Evolutionary conservation across 2,888 invertebrate species (phyloP).

Genomic region (Scaptomyza cyrtandrae): DNA sequence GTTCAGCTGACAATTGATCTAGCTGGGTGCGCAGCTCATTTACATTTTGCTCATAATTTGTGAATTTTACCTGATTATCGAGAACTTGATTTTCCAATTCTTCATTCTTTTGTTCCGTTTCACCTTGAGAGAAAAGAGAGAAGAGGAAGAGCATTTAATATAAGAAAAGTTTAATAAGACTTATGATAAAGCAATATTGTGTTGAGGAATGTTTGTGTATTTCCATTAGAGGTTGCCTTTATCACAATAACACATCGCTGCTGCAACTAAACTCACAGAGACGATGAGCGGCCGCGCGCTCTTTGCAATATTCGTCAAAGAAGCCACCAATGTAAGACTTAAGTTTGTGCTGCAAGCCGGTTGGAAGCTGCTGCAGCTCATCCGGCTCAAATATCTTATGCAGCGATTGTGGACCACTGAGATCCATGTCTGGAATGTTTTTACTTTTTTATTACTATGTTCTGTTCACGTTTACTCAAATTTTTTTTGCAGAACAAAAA

Average conservation of each 20-base stretch:
- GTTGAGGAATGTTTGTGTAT: background rate
- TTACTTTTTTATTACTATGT: slow-evolving; percentile 8
- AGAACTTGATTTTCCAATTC: slow-evolving; percentile 88
- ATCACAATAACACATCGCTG: background rate
- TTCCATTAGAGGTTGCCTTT: background rate
- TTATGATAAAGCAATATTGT: background rate
- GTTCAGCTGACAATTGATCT: slow-evolving; percentile 87
- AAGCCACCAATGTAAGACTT: slow-evolving; percentile 87
- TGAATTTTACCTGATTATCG: slow-evolving; percentile 87
- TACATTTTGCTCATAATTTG: slow-evolving; percentile 87
- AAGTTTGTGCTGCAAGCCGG: slow-evolving; percentile 87
- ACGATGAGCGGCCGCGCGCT: slow-evolving; percentile 88
- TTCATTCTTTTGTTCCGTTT: slow-evolving; percentile 80
- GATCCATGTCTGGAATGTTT: slow-evolving; percentile 76
- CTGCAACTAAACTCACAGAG: slow-evolving; percentile 71
- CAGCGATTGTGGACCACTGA: slow-evolving; percentile 83
- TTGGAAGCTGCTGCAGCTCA: slow-evolving; percentile 86
- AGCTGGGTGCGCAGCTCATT: slow-evolving; percentile 88
- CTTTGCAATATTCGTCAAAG: slow-evolving; percentile 89
- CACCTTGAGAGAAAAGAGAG: slow-evolving; percentile 47
- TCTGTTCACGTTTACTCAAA: background rate
- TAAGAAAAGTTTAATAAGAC: background rate
- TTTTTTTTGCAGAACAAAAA: background rate
- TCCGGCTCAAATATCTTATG: slow-evolving; percentile 85
- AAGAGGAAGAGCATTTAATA: background rate